These are phyloP conservation scores for Aphodius granarius DNA, from an alignment of 2,888 invertebrate species.

Conservation along the genomic window DNA sequence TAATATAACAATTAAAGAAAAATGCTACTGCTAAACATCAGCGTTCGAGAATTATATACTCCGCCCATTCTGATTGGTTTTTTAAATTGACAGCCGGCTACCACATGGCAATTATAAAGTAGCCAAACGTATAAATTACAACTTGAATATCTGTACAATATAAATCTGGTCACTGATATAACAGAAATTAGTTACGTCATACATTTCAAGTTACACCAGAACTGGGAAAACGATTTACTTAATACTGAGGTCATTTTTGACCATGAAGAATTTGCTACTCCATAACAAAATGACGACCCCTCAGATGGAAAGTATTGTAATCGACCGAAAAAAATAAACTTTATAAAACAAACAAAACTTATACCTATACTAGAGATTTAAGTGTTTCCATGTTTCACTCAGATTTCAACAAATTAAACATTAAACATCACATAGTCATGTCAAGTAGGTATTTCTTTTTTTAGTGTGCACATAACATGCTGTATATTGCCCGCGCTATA, in stretches of 20 bases:
- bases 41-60: not conserved
- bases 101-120: not conserved
- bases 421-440: not conserved
- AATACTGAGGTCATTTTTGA: too few relatives aligned
- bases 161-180: not conserved
- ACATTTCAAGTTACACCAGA: too few relatives aligned
- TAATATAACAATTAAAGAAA: not conserved
- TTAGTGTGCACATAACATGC: not conserved
- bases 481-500: not conserved
- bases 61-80: not conserved
- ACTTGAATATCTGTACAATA: not conserved
- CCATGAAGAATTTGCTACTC: too few relatives aligned
- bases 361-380: too few relatives aligned
- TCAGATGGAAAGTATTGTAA: too few relatives aligned
- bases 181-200: too few relatives aligned
- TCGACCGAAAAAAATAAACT: too few relatives aligned
- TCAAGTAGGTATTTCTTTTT: not conserved
- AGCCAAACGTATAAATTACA: not conserved
- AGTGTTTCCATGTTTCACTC: too few relatives aligned
- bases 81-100: not conserved
- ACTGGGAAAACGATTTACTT: too few relatives aligned
- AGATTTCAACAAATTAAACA: not conserved
- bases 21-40: not conserved
- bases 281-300: too few relatives aligned
- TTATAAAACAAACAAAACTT: too few relatives aligned